Conservation (phyloP, 2,888 invertebrate genomes). For the Sinhomidia bicolor region DNA sequence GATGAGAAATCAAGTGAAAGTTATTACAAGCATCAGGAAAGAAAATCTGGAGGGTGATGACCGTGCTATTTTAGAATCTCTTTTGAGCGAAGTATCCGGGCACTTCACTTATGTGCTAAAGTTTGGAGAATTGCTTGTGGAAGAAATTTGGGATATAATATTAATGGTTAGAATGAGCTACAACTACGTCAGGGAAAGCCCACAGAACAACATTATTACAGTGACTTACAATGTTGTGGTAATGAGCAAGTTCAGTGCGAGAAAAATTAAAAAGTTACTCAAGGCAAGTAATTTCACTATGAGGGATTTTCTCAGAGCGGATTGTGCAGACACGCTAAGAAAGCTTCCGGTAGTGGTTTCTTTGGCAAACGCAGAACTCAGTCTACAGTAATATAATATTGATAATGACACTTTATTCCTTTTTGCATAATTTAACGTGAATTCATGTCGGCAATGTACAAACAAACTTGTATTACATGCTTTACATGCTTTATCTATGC, state of each 20-base stretch:
- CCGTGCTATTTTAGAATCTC: slow-evolving; percentile 27
- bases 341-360: slow-evolving; percentile 63
- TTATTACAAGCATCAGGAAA: background rate
- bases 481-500: background rate
- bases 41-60: slow-evolving; percentile 28
- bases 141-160: slow-evolving; percentile 69
- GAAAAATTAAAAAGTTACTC: slow-evolving; percentile 31
- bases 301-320: slow-evolving; percentile 50
- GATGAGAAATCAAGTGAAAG: slow-evolving; percentile 47
- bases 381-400: slow-evolving; percentile 71
- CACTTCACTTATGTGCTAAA: slow-evolving; percentile 53
- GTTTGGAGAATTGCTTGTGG: slow-evolving; percentile 58
- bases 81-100: slow-evolving; percentile 43
- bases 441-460: too few relatives aligned
- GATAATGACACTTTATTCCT: background rate
- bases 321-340: slow-evolving; percentile 65
- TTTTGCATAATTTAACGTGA: background rate
- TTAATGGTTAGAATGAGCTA: slow-evolving; percentile 65
- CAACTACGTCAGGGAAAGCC: slow-evolving; percentile 43
- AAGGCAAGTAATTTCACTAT: slow-evolving; percentile 39
- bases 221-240: slow-evolving; percentile 44
- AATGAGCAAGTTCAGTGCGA: slow-evolving; percentile 22
- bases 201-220: slow-evolving; percentile 27
- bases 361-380: slow-evolving; percentile 52
- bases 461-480: background rate